Conservation (phyloP, 1,140 invertebrate species). For the Oryctes rhinoceros region DNA sequence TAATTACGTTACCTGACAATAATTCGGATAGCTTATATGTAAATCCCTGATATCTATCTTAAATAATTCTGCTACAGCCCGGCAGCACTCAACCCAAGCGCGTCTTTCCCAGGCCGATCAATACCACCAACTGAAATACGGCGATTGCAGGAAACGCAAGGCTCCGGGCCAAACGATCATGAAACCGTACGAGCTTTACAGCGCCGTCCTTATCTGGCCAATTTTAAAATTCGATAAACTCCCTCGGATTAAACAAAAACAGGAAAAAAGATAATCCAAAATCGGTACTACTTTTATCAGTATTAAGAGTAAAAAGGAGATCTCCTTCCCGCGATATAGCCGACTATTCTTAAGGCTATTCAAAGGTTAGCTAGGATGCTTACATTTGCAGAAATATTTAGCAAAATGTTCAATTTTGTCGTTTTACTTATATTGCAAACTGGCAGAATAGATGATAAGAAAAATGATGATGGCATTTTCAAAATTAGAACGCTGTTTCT, state of each 20-base stretch:
- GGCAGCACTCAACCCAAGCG: neutral
- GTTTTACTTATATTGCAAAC: too few relatives aligned
- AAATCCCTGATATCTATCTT: neutral
- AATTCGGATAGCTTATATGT: neutral
- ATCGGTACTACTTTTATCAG: neutral
- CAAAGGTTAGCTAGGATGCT: neutral
- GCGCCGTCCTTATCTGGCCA: neutral
- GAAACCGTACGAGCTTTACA: neutral
- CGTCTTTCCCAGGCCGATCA: constrained; percentile 17
- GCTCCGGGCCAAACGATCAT: neutral
- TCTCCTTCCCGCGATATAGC: too few relatives aligned
- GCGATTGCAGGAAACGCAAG: constrained; percentile 6
- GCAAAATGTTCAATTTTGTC: neutral
- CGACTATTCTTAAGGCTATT: neutral
- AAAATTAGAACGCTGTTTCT: too few relatives aligned
- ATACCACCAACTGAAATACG: constrained; percentile 22
- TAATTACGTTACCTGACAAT: neutral
- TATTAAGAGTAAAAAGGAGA: neutral
- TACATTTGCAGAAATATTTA: neutral
- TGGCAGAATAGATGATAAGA: too few relatives aligned
- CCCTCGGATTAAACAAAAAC: neutral
- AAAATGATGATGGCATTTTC: too few relatives aligned
- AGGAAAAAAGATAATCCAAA: neutral
- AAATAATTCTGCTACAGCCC: neutral
- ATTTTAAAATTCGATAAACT: neutral